phyloP scores from a whole-genome alignment of 2,113 vertebrate species.

The Pavo muticus region DNA sequence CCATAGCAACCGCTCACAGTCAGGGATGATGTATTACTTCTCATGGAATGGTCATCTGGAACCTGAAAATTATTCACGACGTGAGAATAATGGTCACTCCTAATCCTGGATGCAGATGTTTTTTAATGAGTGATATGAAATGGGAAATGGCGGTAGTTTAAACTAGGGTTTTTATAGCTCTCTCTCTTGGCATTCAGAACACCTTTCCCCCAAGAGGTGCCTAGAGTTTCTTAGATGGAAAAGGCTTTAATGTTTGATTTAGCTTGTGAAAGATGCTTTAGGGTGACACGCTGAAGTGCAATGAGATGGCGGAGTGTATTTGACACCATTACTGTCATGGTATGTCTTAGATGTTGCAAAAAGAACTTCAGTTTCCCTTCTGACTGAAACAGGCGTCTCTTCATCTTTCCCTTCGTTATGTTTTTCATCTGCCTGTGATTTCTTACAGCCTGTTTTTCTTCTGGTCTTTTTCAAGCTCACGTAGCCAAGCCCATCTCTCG shows the following conservation, averaged over 20 bases:
- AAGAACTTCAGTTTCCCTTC: neutral
- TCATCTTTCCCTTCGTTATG: neutral
- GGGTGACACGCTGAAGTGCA: neutral
- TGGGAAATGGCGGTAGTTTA: neutral
- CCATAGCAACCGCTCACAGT: conserved; percentile 25
- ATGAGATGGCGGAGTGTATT: neutral
- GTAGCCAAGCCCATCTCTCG: neutral
- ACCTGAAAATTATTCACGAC: neutral
- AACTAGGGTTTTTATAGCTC: conserved; percentile 1
- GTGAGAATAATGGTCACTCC: neutral
- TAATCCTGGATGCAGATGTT: conserved; percentile 30
- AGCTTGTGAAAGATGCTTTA: neutral
- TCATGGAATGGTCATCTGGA: conserved; percentile 7
- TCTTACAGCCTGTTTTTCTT: neutral
- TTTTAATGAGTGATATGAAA: conserved; percentile 46
- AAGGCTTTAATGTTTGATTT: neutral
- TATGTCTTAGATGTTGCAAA: neutral
- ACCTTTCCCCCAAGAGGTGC: neutral
- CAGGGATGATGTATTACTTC: conserved; percentile 44
- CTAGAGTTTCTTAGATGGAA: conserved; percentile 14
- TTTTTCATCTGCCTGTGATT: neutral
- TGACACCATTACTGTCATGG: neutral
- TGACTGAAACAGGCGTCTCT: neutral
- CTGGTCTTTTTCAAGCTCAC: neutral
- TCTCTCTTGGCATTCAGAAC: conserved; percentile 41